Percentiles rank a stretch among this genome's conserved stretches.
Evolutionary conservation across 2,797 vertebrate species (phyloP).

Genomic region (Distichodus sexfasciatus): DNA sequence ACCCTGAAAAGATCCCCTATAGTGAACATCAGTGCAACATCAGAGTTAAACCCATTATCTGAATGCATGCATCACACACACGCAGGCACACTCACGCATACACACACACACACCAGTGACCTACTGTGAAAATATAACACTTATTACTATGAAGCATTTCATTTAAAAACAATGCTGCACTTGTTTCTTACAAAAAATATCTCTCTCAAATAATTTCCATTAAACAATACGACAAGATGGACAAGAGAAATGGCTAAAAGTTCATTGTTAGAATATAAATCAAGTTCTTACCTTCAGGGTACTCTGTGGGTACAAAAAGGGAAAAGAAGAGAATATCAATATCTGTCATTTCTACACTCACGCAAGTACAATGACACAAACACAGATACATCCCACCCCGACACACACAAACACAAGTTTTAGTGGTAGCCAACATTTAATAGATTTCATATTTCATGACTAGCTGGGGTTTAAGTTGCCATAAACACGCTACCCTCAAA

Average conservation of each 20-base stretch:
- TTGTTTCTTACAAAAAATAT: no score
- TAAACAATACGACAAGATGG: not conserved
- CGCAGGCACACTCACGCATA: not conserved
- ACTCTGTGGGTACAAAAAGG: conserved; percentile 24
- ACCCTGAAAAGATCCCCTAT: no score
- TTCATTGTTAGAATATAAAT: not conserved
- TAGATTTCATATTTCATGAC: no score
- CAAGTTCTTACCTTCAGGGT: conserved; percentile 46
- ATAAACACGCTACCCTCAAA: no score
- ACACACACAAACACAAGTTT: not conserved
- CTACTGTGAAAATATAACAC: not conserved
- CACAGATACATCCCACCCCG: no score
- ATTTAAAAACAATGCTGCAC: no score
- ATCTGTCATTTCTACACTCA: not conserved
- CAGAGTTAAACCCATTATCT: no score
- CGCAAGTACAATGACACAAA: not conserved
- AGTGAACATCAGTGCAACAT: no score
- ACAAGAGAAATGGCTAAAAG: not conserved
- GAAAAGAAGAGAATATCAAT: not conserved
- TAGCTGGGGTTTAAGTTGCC: no score
- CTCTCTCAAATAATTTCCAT: no score
- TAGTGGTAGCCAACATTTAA: no score
- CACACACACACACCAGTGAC: not conserved
- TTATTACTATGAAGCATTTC: no score
- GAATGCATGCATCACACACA: not conserved